Evolutionary conservation across 2,113 vertebrate species (phyloP).

Genomic region (Isurus oxyrinchus): DNA sequence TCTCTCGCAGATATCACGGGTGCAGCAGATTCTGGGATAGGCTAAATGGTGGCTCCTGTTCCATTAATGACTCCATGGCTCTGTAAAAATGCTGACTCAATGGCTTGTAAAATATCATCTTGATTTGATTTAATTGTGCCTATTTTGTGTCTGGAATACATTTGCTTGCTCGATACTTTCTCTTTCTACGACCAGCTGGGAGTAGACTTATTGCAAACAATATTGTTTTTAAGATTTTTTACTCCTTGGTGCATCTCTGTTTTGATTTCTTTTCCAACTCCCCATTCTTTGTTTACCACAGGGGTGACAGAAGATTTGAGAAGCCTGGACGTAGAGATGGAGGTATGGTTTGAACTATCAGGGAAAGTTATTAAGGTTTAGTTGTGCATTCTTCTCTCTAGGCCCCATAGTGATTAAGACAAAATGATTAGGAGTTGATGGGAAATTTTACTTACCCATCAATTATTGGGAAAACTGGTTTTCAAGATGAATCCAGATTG

Average conservation of each 20-base stretch:
- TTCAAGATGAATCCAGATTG: background rate
- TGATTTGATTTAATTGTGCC: background rate
- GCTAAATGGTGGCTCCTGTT: too few species aligned
- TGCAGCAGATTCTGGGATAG: background rate
- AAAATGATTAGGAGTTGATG: background rate
- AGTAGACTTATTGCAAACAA: too few species aligned
- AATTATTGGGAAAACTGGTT: background rate
- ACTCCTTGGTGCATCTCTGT: too few species aligned
- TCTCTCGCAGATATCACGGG: background rate
- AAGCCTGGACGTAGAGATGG: conserved; percentile 74
- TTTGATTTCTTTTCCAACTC: background rate
- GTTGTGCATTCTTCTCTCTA: background rate
- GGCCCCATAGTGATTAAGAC: background rate
- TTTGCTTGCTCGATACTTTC: background rate
- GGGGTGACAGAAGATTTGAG: conserved; percentile 78
- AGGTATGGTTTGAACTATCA: conserved; percentile 43
- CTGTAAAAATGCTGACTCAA: too few species aligned
- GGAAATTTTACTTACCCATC: background rate
- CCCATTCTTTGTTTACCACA: conserved; percentile 44
- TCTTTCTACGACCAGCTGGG: background rate
- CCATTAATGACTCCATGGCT: too few species aligned
- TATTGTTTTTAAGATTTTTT: background rate
- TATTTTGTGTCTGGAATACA: background rate
- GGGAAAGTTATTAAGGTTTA: background rate
- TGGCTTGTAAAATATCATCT: too few species aligned